Evolutionary conservation across 2,113 vertebrate species (phyloP).

Genomic region (Dromas ardeola): DNA sequence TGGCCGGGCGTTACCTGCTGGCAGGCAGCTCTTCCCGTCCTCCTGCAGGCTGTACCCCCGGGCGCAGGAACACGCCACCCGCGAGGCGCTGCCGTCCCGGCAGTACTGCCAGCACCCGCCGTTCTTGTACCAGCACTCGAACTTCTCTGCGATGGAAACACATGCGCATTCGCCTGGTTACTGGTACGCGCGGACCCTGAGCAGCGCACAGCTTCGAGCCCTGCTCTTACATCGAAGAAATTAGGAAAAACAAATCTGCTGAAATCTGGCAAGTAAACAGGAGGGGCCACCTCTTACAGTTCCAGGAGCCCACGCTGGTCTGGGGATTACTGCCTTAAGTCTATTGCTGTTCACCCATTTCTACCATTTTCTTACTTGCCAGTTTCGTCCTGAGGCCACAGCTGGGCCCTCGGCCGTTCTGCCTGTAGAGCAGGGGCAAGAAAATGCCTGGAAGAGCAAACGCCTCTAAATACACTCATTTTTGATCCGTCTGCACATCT

Average conservation of each 20-base stretch:
- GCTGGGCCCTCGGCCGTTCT: not conserved
- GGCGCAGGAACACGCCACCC: slow-evolving; percentile 67
- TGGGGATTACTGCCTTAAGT: not conserved
- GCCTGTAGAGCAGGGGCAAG: not conserved
- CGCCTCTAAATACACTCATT: not conserved
- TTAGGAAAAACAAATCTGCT: not conserved
- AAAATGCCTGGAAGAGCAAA: not conserved
- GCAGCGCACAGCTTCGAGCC: not conserved
- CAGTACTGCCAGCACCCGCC: slow-evolving; percentile 82
- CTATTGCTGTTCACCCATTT: not conserved
- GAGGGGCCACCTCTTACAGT: not conserved
- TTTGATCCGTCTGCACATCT: not conserved
- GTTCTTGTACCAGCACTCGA: slow-evolving; percentile 77
- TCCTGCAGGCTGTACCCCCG: slow-evolving; percentile 61
- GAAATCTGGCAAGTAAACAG: not conserved
- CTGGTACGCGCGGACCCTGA: rapidly evolving
- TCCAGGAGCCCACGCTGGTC: not conserved
- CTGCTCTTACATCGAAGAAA: not conserved
- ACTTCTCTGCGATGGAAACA: slow-evolving; percentile 37
- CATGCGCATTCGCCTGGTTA: not conserved
- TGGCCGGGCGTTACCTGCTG: slow-evolving; percentile 26
- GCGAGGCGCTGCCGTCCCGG: not conserved
- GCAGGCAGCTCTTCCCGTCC: slow-evolving; percentile 62
- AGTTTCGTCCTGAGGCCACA: not conserved
- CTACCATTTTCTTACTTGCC: not conserved